Base-by-base conservation (phyloP, 2,113 vertebrate genomes). In the Rhombomys opimus region DNA sequence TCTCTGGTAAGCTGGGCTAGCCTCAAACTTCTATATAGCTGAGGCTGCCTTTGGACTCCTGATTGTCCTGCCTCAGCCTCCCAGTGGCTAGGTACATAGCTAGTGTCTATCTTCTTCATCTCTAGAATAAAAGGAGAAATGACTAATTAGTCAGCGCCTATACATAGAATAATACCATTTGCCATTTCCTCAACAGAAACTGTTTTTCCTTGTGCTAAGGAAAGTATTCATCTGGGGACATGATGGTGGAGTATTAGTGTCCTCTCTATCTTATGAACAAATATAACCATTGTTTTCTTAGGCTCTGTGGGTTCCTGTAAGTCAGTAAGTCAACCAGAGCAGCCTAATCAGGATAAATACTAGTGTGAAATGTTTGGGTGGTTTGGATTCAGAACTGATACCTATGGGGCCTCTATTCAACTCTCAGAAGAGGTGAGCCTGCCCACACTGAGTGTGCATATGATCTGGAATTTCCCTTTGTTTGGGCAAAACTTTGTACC, bases 111-210 rank as follows among this genome's bases (percentile, higher is more conserved):
- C 77, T 89, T 89, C 41, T 95, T 77, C 73, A 10, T 95, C 91
- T 41, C 52, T 27, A 35, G 22, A 85, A 92, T 88, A 88, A 85
- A 92, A 96, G 84, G 23, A 13, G 23, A 90, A 92, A 85, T 88
- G 85, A 81, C 92, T 95, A 82, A 1, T 18, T 92, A 50, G 20
- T 76, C 46, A 85, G n/a, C 67, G 54, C 11, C 46, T 14, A 15
- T 73, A 61, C 2, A 85, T 86, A 93, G 72, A 91, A 91, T 22
- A 65, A 10, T 63, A 76, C 67, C 18, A 85, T 85, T 93, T 96
- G 22, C 61, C 10, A 72, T 80, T 94, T 94, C 46, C 52, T 92
- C 32, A 61, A 76, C n/a, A 61, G 27, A 87, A 52, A 73, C 76
- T 73, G 15, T 4, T 91, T 94, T 94, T 84, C 35, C 57, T 91